Percentiles rank a stretch among this genome's conserved stretches.
These are phyloP conservation scores for Coptotermes formosanus DNA, from an alignment of 1,140 invertebrate genomes.

Conservation along the genomic window DNA sequence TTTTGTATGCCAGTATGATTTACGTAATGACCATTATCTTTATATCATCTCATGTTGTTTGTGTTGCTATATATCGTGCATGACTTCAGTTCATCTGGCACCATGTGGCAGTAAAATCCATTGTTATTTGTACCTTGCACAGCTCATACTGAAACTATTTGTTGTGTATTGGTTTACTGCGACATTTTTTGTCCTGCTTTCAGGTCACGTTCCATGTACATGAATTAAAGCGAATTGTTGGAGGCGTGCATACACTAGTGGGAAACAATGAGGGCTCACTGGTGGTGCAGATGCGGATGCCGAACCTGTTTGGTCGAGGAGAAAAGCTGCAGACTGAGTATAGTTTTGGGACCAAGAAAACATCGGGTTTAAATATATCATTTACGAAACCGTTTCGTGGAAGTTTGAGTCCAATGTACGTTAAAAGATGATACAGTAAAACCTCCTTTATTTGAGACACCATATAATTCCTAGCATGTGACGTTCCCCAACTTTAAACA, in stretches of 20 bases:
- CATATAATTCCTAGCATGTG: no score
- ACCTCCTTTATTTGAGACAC: no score
- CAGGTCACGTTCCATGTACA: slow-evolving; percentile 79
- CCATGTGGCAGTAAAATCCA: no score
- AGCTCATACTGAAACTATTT: no score
- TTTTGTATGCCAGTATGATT: no score
- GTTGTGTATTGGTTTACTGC: no score
- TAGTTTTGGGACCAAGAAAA: slow-evolving; percentile 68
- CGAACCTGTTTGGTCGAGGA: slow-evolving; percentile 80
- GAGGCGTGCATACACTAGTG: slow-evolving; percentile 77
- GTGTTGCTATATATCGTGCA: no score
- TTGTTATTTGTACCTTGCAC: no score
- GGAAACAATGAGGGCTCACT: slow-evolving; percentile 85
- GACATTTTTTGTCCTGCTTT: not conserved
- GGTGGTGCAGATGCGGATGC: slow-evolving; percentile 64
- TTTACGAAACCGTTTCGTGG: slow-evolving; percentile 73
- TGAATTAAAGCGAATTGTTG: slow-evolving; percentile 70
- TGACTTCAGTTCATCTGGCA: no score
- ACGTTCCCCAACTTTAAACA: no score
- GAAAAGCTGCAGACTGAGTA: slow-evolving; percentile 77
- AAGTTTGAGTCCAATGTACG: slow-evolving; percentile 56
- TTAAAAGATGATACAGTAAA: slow-evolving; percentile 32
- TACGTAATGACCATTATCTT: no score
- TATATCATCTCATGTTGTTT: no score
- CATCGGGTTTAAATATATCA: slow-evolving; percentile 68